Conservation (phyloP, 2,113 vertebrate species). For the Zosterops borbonicus region DNA sequence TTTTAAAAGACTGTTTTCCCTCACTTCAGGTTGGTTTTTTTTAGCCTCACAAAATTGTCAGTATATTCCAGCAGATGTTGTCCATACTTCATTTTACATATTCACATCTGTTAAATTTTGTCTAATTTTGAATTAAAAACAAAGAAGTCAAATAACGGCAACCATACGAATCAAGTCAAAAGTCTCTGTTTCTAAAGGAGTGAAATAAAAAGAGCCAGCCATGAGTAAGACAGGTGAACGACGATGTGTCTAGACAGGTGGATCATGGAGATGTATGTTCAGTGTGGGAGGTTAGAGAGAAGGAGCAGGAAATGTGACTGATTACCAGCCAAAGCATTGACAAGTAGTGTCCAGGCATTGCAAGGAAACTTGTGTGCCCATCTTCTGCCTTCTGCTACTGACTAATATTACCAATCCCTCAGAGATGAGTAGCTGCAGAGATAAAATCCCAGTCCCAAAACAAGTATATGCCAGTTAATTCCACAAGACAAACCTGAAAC, state of each 20-base stretch:
- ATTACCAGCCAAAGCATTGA: neutral
- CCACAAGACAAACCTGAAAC: neutral
- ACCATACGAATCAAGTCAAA: neutral
- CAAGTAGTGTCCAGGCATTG: neutral
- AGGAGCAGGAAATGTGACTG: neutral
- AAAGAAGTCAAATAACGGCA: neutral
- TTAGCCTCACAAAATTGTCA: neutral
- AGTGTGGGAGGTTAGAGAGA: neutral
- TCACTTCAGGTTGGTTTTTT: neutral
- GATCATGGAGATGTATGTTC: neutral
- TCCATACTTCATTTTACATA: neutral
- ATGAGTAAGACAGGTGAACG: fast-evolving
- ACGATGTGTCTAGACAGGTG: neutral
- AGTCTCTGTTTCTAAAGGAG: neutral
- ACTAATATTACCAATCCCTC: neutral
- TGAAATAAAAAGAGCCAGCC: neutral
- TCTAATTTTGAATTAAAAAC: neutral
- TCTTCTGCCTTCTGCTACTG: neutral
- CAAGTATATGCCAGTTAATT: neutral
- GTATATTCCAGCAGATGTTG: neutral
- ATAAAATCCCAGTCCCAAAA: neutral
- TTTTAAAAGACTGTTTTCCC: neutral
- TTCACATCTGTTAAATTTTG: neutral
- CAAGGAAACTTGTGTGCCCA: neutral
- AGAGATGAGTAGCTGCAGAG: neutral